Conservation (phyloP, 1,140 invertebrate species). For the Trinorchestia longiramus region DNA sequence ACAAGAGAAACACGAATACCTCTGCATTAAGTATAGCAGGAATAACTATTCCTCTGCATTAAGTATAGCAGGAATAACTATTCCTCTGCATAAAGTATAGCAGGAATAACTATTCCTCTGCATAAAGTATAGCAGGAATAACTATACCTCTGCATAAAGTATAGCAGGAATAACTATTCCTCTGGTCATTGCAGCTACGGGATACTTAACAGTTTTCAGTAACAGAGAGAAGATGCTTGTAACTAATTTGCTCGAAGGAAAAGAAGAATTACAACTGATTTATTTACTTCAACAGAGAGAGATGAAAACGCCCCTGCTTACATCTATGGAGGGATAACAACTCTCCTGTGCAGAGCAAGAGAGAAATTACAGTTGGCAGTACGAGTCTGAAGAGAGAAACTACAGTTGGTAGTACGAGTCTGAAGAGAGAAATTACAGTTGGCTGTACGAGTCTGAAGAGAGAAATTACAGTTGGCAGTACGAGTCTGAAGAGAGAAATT, state of each 20-base stretch:
- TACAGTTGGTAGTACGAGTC: neutral
- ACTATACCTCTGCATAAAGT: neutral
- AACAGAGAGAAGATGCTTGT: no score
- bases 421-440: neutral
- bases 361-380: neutral
- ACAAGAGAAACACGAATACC: no score
- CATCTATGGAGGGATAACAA: neutral
- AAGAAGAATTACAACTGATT: no score
- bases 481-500: neutral
- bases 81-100: neutral
- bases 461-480: neutral
- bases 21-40: no score
- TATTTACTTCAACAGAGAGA: neutral
- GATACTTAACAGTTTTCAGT: no score
- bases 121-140: neutral
- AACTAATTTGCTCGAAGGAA: no score
- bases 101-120: neutral
- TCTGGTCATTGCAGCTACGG: neutral
- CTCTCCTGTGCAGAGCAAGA: neutral
- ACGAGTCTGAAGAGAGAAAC: neutral
- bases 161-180: neutral
- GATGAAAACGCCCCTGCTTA: neutral
- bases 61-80: no score
- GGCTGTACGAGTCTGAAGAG: neutral
- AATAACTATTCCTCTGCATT: no score